Conservation (phyloP, 2,888 invertebrate species). For the Psylliodes chrysocephalus region DNA sequence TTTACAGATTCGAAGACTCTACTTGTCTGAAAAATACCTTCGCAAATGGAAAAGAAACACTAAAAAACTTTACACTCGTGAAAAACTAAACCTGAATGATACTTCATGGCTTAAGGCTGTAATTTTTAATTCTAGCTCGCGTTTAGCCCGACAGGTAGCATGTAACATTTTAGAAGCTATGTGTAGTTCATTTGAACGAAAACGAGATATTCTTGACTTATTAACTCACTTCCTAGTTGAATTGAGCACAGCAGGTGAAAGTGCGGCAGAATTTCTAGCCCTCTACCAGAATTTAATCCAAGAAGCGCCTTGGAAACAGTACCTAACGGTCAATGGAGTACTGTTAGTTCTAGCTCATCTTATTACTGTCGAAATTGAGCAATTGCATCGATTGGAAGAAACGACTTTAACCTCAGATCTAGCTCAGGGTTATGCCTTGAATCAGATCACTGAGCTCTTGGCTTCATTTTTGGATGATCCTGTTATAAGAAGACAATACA, state of each 20-base stretch:
- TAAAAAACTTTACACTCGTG: slow-evolving; percentile 57
- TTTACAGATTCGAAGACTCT: slow-evolving; percentile 63
- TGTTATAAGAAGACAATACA: slow-evolving; percentile 89
- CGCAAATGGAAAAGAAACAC: slow-evolving; percentile 71
- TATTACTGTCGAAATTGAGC: slow-evolving; percentile 88
- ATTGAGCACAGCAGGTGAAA: slow-evolving; percentile 88
- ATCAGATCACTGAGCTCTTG: slow-evolving; percentile 85
- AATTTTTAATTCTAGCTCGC: slow-evolving; percentile 90
- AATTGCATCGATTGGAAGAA: slow-evolving; percentile 89
- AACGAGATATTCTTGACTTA: slow-evolving; percentile 83
- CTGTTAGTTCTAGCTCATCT: slow-evolving; percentile 85
- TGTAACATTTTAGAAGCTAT: slow-evolving; percentile 89
- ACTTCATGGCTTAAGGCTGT: slow-evolving; percentile 91
- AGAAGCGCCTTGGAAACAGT: slow-evolving; percentile 93
- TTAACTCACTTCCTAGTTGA: slow-evolving; percentile 89
- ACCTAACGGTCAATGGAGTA: slow-evolving; percentile 83
- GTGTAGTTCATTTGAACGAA: slow-evolving; percentile 75
- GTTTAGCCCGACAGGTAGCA: slow-evolving; percentile 87
- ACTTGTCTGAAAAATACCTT: slow-evolving; percentile 80
- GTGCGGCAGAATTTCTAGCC: slow-evolving; percentile 89
- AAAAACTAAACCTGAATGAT: slow-evolving; percentile 72
- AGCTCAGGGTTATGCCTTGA: slow-evolving; percentile 91
- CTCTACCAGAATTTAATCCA: slow-evolving; percentile 87
- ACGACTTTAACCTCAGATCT: slow-evolving; percentile 93
- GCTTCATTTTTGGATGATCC: slow-evolving; percentile 89